Conservation (phyloP, 2,888 invertebrate genomes). For the Pecten maximus region DNA sequence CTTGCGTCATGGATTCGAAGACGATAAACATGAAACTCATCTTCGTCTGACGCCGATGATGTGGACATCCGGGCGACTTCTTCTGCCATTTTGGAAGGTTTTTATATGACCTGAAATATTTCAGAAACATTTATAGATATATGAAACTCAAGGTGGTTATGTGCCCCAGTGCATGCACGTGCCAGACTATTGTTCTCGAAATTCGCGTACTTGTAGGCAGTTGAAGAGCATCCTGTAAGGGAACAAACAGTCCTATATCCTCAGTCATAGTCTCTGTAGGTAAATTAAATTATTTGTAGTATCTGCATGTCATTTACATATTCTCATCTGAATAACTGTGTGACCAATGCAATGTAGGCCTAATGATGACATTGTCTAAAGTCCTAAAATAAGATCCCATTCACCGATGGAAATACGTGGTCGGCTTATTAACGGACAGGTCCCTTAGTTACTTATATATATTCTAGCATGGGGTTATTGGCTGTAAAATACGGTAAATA, state of each 20-base stretch:
- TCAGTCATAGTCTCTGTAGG: no score
- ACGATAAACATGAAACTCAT: constrained; percentile 52
- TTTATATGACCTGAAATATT: neutral
- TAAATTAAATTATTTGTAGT: no score
- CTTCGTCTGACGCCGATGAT: constrained; percentile 45
- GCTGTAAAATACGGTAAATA: neutral
- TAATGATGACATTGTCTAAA: no score
- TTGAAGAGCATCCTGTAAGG: neutral
- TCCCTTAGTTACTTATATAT: neutral
- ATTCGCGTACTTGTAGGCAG: neutral
- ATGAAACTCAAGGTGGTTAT: neutral
- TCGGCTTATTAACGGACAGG: neutral
- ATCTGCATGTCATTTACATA: no score
- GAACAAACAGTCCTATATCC: neutral
- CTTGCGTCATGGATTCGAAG: constrained; percentile 55
- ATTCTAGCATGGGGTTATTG: neutral
- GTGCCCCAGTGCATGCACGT: neutral
- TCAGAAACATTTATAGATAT: neutral
- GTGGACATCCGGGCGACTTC: constrained; percentile 11
- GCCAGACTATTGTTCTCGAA: neutral
- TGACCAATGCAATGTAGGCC: no score
- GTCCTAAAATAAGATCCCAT: neutral
- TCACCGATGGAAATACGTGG: neutral
- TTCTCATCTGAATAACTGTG: no score
- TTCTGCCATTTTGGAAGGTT: neutral